A percentile compares a stretch with the other conserved stretches of the same genome.
These are phyloP conservation scores for Celastrina argiolus DNA, from an alignment of 2,888 invertebrate species.

Conservation along the genomic window DNA sequence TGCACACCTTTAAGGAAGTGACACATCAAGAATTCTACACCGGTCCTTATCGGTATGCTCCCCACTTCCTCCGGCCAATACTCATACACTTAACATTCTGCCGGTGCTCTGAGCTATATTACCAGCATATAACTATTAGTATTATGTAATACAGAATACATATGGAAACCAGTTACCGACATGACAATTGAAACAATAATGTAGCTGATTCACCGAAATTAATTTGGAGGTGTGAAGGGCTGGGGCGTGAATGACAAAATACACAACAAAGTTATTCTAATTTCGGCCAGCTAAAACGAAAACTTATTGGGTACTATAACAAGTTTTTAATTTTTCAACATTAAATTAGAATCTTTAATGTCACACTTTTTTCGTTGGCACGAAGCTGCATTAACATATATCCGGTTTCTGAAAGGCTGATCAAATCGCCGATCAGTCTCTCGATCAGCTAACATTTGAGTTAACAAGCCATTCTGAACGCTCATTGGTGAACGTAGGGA, in stretches of 20 bases:
- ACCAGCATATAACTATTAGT: background rate
- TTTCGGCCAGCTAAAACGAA: background rate
- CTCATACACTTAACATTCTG: constrained; percentile 14
- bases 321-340: no score
- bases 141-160: background rate
- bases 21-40: background rate
- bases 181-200: background rate
- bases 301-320: background rate
- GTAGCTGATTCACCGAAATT: background rate
- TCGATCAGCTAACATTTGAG: no score
- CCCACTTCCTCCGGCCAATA: background rate
- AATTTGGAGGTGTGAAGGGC: background rate
- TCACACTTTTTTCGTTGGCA: no score
- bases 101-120: background rate
- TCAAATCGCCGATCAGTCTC: no score
- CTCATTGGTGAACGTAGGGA: no score
- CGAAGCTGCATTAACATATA: no score
- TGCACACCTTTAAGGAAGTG: constrained; percentile 17
- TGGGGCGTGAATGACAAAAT: background rate
- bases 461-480: no score
- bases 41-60: constrained; percentile 7
- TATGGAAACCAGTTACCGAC: background rate
- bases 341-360: no score
- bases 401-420: no score
- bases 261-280: background rate